Conservation (phyloP, 2,888 invertebrate species). For the Caenorhabditis zanzibari region DNA sequence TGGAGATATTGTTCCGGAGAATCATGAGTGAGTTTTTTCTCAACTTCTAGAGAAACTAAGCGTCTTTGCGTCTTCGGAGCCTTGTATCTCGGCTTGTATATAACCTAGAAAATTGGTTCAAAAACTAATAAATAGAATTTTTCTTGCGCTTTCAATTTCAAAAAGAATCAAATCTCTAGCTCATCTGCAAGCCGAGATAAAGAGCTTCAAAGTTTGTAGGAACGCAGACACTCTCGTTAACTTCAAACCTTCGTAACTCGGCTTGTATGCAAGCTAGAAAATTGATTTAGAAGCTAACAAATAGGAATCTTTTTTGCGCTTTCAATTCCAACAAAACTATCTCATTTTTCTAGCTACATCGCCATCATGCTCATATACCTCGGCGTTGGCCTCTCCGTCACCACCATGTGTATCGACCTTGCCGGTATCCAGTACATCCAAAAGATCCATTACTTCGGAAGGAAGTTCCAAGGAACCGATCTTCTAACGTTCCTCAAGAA, state of each 20-base stretch:
- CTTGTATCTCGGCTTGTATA: no score
- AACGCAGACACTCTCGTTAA: no score
- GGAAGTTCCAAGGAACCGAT: slow-evolving; percentile 83
- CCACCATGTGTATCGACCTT: slow-evolving; percentile 84
- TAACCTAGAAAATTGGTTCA: no score
- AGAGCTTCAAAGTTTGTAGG: neutral
- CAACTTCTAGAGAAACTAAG: neutral
- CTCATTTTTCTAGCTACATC: slow-evolving; percentile 81
- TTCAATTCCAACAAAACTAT: no score
- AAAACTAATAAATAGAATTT: no score
- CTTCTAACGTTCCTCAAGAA: slow-evolving; percentile 82
- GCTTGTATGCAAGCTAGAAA: no score
- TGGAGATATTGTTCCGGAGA: slow-evolving; percentile 82
- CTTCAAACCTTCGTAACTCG: no score
- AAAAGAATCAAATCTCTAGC: neutral
- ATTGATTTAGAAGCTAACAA: no score
- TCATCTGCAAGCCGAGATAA: neutral
- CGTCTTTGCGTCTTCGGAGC: neutral
- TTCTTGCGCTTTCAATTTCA: no score
- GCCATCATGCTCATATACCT: slow-evolving; percentile 83
- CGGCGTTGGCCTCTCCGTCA: slow-evolving; percentile 83
- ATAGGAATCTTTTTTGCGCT: no score
- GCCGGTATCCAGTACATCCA: slow-evolving; percentile 84
- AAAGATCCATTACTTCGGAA: slow-evolving; percentile 83
- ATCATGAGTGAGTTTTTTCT: slow-evolving; percentile 76